phyloP scores from a whole-genome alignment of 1,140 invertebrate genomes.

The Oppia nitens region DNA sequence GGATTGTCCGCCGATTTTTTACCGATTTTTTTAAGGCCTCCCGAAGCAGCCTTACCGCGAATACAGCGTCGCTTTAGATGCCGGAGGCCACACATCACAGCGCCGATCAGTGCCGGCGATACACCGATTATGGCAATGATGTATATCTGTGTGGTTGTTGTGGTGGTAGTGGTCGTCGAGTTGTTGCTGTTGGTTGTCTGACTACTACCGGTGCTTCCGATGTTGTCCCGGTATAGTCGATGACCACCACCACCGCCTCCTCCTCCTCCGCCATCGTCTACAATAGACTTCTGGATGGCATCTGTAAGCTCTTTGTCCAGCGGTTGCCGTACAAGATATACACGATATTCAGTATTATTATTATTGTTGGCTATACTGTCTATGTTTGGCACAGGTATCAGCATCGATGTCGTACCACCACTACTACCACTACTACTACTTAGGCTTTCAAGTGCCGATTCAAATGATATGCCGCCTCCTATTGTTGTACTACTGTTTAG shows the following conservation, averaged over 20 bases:
- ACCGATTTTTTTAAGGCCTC: not conserved
- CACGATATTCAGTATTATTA: not conserved
- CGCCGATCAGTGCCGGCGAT: constrained; percentile 14
- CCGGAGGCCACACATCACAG: constrained; percentile 10
- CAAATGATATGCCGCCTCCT: too few species aligned
- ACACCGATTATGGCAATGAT: constrained; percentile 16
- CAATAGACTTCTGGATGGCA: not conserved
- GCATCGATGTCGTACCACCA: not conserved
- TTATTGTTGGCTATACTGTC: too few species aligned
- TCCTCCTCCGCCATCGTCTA: not conserved
- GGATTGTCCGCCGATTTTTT: not conserved
- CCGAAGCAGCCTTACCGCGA: not conserved
- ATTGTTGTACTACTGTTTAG: too few species aligned
- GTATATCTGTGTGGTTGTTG: constrained; percentile 13
- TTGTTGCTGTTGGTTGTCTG: not conserved
- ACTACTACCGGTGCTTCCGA: not conserved
- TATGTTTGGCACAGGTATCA: too few species aligned
- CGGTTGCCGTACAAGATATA: not conserved
- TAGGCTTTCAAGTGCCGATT: not conserved
- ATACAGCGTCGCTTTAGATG: not conserved
- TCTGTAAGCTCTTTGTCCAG: not conserved
- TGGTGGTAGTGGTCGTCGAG: not conserved
- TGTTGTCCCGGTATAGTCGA: not conserved
- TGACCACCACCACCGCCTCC: not conserved
- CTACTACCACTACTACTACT: not conserved